Conservation (phyloP, 2,888 invertebrate species). For the Scaptomyza cyrtandrae region DNA sequence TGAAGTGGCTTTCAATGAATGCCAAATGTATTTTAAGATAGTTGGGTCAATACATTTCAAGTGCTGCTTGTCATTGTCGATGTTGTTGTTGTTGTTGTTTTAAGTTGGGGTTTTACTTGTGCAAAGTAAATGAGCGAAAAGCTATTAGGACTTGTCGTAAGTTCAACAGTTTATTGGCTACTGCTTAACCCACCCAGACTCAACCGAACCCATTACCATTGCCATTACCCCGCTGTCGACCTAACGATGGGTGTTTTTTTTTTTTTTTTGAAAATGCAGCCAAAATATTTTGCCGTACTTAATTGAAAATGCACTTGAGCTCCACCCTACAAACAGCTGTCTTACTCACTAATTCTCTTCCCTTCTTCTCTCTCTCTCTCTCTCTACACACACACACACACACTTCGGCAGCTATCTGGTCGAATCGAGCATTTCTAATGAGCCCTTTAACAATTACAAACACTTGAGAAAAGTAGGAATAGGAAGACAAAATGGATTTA, state of each 20-base stretch:
- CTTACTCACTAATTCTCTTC: neutral
- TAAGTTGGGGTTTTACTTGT: slow-evolving; percentile 5
- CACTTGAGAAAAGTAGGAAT: neutral
- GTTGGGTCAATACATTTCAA: slow-evolving; percentile 34
- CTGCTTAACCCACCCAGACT: slow-evolving; percentile 14
- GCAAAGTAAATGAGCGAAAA: slow-evolving; percentile 53
- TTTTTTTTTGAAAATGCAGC: slow-evolving; percentile 42
- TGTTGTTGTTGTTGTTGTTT: slow-evolving; percentile 17
- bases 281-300: slow-evolving; percentile 74
- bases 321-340: neutral
- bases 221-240: neutral
- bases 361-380: neutral
- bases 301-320: slow-evolving; percentile 75
- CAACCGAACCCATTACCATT: neutral
- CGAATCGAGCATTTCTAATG: slow-evolving; percentile 71
- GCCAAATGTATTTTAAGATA: slow-evolving; percentile 41
- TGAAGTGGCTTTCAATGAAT: slow-evolving; percentile 56
- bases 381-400: too few species aligned
- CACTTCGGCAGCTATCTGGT: slow-evolving; percentile 1
- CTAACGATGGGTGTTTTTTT: slow-evolving; percentile 5
- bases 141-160: slow-evolving; percentile 71
- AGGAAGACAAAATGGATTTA: neutral
- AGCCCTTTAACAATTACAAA: slow-evolving; percentile 75
- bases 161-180: slow-evolving; percentile 74
- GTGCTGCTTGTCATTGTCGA: slow-evolving; percentile 36